Base-by-base conservation (phyloP, 2,113 vertebrate genomes). In the Merops nubicus region DNA sequence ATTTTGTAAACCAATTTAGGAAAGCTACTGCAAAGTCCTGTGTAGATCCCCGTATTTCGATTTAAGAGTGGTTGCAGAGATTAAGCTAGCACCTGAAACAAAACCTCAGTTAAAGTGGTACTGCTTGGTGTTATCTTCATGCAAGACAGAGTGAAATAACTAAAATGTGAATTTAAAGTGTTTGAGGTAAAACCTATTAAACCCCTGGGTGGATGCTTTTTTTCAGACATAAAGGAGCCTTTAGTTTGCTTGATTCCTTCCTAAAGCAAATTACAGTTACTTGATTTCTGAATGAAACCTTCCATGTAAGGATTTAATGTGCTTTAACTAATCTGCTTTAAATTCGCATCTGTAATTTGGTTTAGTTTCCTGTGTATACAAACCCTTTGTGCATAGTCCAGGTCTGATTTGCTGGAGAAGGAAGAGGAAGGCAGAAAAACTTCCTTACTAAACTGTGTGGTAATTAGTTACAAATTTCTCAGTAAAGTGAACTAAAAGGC, bases 1-100 rank as follows among this genome's bases (percentile, higher is more conserved):
- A 89, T 96, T 95, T 94, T 96, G 92, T 93, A 94, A 95, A 94
- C 83, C 73, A 87, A n/a, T 92, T 95, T 93, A 92, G 85, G 56
- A 91, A 94, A 95, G 33, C 76, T 93, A 92, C 42, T 48, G 60
- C 56, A 77, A 84, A 81, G 34, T 23, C 17, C 50, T 89, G 33
- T 40, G 23, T 36, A 78, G 56, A 78, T 57, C 38, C 60, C 33
- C 21, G 0, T 47, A 75, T 84, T 94, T 96, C 14, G 3, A 31
- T 88, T 86, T 91, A 65, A 34, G 68, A 93, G 51, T 75, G 54
- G 43, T 34, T 86, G 64, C 48, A 81, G 79, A 74, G 38, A 56
- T 85, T 95, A 78, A 77, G 31, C 40, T 91, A 36, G 85, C 64
- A 94, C 29, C 88, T 86, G 56, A 81, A 78, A 96, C 51, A 95